Evolutionary conservation across 2,888 invertebrate genomes (phyloP).

Genomic region (Ochlodes sylvanus): DNA sequence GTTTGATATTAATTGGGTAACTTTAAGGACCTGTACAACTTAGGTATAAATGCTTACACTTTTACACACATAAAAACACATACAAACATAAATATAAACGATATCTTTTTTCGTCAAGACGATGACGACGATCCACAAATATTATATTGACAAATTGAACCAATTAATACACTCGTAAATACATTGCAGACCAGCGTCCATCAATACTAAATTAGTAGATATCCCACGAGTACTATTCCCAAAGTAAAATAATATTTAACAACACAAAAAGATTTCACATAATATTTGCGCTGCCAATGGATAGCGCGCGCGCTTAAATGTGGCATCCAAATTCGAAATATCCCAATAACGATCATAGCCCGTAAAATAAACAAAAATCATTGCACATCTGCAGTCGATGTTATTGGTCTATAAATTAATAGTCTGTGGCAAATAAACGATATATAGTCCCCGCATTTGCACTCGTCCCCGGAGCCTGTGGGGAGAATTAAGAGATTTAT

Average conservation of each 20-base stretch:
- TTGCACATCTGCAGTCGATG: conserved; percentile 49
- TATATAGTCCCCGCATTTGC: conserved; percentile 48
- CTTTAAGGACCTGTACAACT: no score
- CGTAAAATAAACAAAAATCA: conserved; percentile 53
- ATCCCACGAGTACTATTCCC: no score
- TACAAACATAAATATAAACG: no score
- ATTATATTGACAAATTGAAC: no score
- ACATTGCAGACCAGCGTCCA: no score
- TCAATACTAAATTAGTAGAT: no score
- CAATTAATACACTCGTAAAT: no score
- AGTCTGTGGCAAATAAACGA: conserved; percentile 58
- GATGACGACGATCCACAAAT: no score
- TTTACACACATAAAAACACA: not conserved
- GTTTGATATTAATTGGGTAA: no score
- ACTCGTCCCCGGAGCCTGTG: conserved; percentile 39
- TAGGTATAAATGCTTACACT: not conserved
- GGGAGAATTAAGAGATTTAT: conserved; percentile 37
- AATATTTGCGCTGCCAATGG: conserved; percentile 2
- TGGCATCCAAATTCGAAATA: conserved; percentile 27
- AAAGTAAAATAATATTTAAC: no score
- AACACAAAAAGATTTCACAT: no score
- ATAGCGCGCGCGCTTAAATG: conserved; percentile 13
- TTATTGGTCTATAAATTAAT: conserved; percentile 65
- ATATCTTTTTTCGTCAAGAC: no score
- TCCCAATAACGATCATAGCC: conserved; percentile 41